Percentiles rank a stretch among this genome's conserved stretches.
phyloP scores from a whole-genome alignment of 1,140 invertebrate genomes.

The Trichomalopsis sarcophagae region DNA sequence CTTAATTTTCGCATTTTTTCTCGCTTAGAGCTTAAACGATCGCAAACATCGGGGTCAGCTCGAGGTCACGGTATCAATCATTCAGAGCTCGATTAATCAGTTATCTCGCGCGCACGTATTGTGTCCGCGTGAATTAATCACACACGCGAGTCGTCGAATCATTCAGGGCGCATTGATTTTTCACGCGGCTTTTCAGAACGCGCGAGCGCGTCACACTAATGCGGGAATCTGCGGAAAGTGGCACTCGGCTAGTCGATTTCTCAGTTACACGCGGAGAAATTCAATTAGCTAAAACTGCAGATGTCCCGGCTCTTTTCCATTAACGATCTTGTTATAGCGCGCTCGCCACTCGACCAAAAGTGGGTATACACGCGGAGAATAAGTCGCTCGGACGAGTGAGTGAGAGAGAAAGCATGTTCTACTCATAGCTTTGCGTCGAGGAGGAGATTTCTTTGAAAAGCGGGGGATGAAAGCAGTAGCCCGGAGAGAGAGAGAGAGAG shows the following conservation, averaged over 20 bases:
- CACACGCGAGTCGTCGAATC: not conserved
- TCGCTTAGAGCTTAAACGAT: not conserved
- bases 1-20: constrained; percentile 7
- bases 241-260: constrained; percentile 23
- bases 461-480: not conserved
- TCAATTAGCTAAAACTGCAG: constrained; percentile 32
- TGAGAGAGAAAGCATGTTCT: constrained; percentile 10
- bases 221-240: not conserved
- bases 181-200: not conserved
- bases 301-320: constrained; percentile 14
- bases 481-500: not conserved
- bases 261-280: not conserved
- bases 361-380: not conserved
- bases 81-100: not conserved
- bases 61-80: too few relatives aligned
- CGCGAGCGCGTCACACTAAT: not conserved
- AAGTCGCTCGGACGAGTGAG: not conserved
- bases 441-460: constrained; percentile 43
- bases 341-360: not conserved
- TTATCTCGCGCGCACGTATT: not conserved
- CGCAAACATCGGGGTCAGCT: not conserved
- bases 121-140: not conserved
- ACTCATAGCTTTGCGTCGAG: constrained; percentile 11
- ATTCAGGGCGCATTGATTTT: too few relatives aligned
- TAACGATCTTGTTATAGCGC: not conserved